Evolutionary conservation across 2,113 vertebrate species (phyloP), one percentile per base, ranked within the genome.

Genomic region (Loxodonta africana): DNA sequence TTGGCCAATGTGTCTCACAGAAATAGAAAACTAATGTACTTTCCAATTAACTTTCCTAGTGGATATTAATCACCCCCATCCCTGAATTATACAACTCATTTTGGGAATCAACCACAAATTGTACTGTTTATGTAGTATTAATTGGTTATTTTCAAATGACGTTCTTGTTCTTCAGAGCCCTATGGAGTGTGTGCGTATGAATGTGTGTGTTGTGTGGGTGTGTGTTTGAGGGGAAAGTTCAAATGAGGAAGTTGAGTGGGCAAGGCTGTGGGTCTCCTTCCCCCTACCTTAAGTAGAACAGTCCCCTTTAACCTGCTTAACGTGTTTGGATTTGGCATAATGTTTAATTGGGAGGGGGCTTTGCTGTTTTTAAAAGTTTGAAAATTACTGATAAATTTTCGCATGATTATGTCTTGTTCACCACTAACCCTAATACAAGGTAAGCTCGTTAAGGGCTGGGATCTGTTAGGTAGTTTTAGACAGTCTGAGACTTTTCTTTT

Each of bases 251-350:
- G 25, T 62, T 78, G 80, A 80, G 12, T 92, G 9, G 8, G 5
- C 20, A n/a, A 33, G 11, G 18, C 6, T 69, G 30, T 67, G 46
- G 37, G 20, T 18, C 30, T 20, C 20, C 88, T 90, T 93, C 5
- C 26, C 4, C 17, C 23, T 23, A 26, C 23, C 7, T 78, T 81
- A 78, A 51, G 15, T 21, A 80, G 21, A 80, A 87, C 2, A 76
- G 12, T 48, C 5, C 20, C 86, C 69, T 77, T 91, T 88, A 94
- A 74, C 11, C 33, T 90, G 62, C 17, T 89, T 88, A 94, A 37
- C 57, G 6, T 74, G 53, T 76, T 80, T 30, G 9, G n/a, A 44
- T 67, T 26, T 33, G 28, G 46, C 8, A 48, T 60, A 60, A 88
- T 53, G 11, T 92, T 95, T 86, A 94, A 71, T 15, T 63, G 5